Conservation (phyloP, 2,888 invertebrate genomes). For the Caenorhabditis sp. region DNA sequence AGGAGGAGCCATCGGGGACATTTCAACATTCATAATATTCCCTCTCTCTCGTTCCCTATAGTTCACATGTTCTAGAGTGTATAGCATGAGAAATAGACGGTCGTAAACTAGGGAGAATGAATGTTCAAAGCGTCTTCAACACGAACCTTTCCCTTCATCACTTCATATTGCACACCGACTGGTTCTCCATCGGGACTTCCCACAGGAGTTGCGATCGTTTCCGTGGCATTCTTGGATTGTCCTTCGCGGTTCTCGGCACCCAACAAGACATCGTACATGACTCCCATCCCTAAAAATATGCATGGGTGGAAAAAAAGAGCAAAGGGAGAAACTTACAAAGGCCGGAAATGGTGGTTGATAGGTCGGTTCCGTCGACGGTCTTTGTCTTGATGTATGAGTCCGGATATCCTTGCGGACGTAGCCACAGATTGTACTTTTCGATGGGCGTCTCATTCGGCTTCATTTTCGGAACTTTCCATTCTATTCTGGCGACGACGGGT, state of each 20-base stretch:
- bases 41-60: no score
- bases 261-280: slow-evolving; percentile 93
- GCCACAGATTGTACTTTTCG: slow-evolving; percentile 85
- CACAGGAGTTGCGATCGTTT: slow-evolving; percentile 94
- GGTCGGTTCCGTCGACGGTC: slow-evolving; percentile 66
- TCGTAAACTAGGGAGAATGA: slow-evolving; percentile 38
- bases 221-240: slow-evolving; percentile 94
- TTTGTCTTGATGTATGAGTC: slow-evolving; percentile 58
- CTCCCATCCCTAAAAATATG: slow-evolving; percentile 78
- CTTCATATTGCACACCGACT: slow-evolving; percentile 79
- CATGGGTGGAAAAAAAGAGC: neutral
- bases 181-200: slow-evolving; percentile 85
- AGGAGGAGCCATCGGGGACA: slow-evolving; percentile 20
- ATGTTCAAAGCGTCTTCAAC: slow-evolving; percentile 16
- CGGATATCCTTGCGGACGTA: slow-evolving; percentile 64
- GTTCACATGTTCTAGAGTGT: slow-evolving; percentile 37
- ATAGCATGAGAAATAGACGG: slow-evolving; percentile 45
- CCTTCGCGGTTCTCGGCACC: slow-evolving; percentile 96
- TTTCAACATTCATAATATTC: slow-evolving; percentile 58
- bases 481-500: slow-evolving; percentile 92
- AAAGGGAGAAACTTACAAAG: slow-evolving; percentile 67
- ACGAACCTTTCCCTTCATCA: slow-evolving; percentile 77
- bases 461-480: slow-evolving; percentile 92
- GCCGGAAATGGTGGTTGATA: slow-evolving; percentile 66
- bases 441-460: slow-evolving; percentile 91